Conservation (phyloP, 2,888 invertebrate genomes). For the Tyria jacobaeae region DNA sequence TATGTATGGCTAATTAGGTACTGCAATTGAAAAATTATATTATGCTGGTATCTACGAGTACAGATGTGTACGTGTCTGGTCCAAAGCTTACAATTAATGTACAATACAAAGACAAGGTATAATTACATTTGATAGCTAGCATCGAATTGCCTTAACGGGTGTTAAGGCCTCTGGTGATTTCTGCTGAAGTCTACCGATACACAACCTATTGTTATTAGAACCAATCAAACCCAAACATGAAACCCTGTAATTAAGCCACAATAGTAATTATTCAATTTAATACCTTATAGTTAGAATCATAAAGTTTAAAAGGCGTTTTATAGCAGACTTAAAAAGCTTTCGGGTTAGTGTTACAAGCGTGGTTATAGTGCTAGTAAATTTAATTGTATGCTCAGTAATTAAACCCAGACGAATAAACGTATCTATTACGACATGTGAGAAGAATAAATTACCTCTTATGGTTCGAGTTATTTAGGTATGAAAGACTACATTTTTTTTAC, state of each 20-base stretch:
- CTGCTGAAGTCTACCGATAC: constrained; percentile 31
- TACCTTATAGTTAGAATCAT: constrained; percentile 16
- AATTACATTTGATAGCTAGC: constrained; percentile 32
- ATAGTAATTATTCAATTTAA: constrained; percentile 18
- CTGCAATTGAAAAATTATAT: too few relatives aligned
- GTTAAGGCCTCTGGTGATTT: constrained; percentile 19
- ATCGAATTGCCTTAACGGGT: constrained; percentile 22
- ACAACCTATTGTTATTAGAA: constrained; percentile 42
- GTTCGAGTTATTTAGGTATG: too few relatives aligned
- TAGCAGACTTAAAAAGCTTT: constrained; percentile 35
- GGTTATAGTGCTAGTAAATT: constrained; percentile 18
- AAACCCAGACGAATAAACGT: constrained; percentile 12
- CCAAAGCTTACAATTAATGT: constrained; percentile 26
- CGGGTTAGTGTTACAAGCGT: constrained; percentile 43
- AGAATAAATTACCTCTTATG: neutral
- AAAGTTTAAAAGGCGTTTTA: constrained; percentile 24
- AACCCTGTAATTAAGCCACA: constrained; percentile 14
- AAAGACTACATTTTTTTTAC: neutral
- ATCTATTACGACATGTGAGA: constrained; percentile 4
- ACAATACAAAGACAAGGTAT: constrained; percentile 25
- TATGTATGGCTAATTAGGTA: too few relatives aligned
- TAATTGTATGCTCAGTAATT: constrained; percentile 12
- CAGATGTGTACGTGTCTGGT: constrained; percentile 17
- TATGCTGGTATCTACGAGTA: constrained; percentile 10
- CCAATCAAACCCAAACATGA: constrained; percentile 38